Evolutionary conservation across 2,888 invertebrate species (phyloP).

Genomic region (Eristalis pertinax): DNA sequence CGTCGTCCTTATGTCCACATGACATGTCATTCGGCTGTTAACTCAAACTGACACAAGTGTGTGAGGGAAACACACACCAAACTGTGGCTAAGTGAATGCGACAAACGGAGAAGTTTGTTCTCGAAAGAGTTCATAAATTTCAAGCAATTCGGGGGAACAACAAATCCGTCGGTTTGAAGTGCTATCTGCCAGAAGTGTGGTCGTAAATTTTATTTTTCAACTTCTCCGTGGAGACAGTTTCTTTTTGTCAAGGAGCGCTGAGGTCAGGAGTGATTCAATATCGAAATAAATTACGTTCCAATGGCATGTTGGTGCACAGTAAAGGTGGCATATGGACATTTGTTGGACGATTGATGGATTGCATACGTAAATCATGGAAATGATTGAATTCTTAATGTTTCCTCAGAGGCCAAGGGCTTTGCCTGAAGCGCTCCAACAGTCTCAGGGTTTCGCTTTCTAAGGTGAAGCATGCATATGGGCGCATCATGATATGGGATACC

Average conservation of each 20-base stretch:
- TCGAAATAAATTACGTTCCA: background rate
- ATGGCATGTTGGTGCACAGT: background rate
- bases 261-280: background rate
- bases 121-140: background rate
- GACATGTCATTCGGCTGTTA: background rate
- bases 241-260: background rate
- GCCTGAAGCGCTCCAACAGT: no score
- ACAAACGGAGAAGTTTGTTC: background rate
- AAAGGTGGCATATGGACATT: background rate
- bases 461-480: no score
- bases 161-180: background rate
- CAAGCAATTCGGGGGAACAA: background rate
- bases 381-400: background rate
- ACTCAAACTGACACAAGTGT: background rate
- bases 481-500: no score
- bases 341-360: background rate
- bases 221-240: background rate
- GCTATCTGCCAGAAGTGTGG: background rate
- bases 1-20: background rate
- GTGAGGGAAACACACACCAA: no score
- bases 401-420: no score
- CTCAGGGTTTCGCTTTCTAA: no score
- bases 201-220: background rate
- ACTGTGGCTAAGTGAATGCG: background rate
- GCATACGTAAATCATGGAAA: no score